A percentile compares a stretch with the other conserved stretches of the same genome.
Evolutionary conservation across 1,140 invertebrate genomes (phyloP).

Genomic region (Proctacanthus coquilletti): DNA sequence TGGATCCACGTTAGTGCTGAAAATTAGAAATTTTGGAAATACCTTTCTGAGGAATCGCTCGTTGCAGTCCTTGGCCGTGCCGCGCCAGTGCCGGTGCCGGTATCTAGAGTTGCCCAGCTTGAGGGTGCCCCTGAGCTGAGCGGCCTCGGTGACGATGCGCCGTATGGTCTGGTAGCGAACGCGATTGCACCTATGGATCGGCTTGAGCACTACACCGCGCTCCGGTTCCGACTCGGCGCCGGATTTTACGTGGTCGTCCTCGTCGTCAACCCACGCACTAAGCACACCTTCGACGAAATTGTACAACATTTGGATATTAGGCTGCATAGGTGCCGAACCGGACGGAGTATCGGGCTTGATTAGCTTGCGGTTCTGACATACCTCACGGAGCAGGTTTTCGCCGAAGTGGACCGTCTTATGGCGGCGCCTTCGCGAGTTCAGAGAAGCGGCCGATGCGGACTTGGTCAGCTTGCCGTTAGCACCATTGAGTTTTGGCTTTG

Average conservation of each 20-base stretch:
- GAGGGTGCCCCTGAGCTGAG: slow-evolving; percentile 42
- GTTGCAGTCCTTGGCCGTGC: slow-evolving; percentile 54
- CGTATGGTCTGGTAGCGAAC: slow-evolving; percentile 44
- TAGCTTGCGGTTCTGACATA: slow-evolving; percentile 41
- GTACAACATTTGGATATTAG: slow-evolving; percentile 62
- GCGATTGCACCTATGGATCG: slow-evolving; percentile 45
- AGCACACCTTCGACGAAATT: slow-evolving; percentile 55
- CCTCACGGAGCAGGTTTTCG: slow-evolving; percentile 49
- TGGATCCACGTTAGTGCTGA: too few species aligned
- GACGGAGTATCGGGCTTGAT: slow-evolving; percentile 26
- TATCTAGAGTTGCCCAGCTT: slow-evolving; percentile 46
- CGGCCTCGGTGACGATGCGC: slow-evolving; percentile 46
- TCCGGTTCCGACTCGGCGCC: slow-evolving; percentile 47
- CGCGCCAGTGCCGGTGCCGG: slow-evolving; percentile 56
- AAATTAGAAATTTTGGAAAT: slow-evolving; percentile 13
- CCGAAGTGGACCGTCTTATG: slow-evolving; percentile 63
- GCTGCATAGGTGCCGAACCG: slow-evolving; percentile 34
- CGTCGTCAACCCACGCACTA: slow-evolving; percentile 50
- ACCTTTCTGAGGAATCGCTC: slow-evolving; percentile 61
- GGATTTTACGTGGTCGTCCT: slow-evolving; percentile 41
- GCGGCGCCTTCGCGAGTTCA: slow-evolving; percentile 42
- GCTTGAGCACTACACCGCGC: slow-evolving; percentile 42
- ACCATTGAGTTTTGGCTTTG: slow-evolving; percentile 9
- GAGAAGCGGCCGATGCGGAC: slow-evolving; percentile 31
- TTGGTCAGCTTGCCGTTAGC: slow-evolving; percentile 19